A percentile compares a stretch with the other conserved stretches of the same genome.
phyloP scores from a whole-genome alignment of 1,140 invertebrate genomes.

The Diuraphis noxia region DNA sequence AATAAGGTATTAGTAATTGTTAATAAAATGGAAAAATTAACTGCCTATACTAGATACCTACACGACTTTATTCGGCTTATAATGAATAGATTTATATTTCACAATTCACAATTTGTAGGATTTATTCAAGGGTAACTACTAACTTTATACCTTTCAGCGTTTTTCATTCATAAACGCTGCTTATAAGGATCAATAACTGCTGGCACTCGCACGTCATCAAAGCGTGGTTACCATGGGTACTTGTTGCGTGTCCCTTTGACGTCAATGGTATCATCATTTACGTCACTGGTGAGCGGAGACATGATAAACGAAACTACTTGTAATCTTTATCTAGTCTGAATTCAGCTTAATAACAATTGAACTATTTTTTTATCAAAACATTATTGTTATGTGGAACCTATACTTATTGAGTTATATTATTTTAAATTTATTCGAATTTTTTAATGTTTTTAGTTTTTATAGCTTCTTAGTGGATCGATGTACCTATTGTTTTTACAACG shows the following conservation, averaged over 20 bases:
- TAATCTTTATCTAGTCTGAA: neutral
- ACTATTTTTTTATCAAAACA: neutral
- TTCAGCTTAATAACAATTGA: neutral
- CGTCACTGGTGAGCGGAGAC: neutral
- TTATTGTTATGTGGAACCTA: neutral
- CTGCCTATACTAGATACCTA: neutral
- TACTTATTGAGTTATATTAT: neutral
- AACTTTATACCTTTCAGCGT: neutral
- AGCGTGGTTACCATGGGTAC: conserved; percentile 47
- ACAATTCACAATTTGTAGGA: neutral
- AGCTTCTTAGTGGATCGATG: too few species aligned
- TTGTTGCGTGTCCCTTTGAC: conserved; percentile 51
- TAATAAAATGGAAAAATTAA: neutral
- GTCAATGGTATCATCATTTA: conserved; percentile 36
- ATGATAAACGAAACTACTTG: neutral
- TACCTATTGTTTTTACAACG: too few species aligned
- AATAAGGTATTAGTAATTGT: neutral
- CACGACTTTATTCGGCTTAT: neutral
- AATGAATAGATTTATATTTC: neutral
- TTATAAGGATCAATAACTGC: conserved; percentile 38
- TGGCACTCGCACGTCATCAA: conserved; percentile 2
- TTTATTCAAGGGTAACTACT: conserved; percentile 13
- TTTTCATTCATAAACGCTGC: conserved; percentile 25
- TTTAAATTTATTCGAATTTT: too few species aligned
- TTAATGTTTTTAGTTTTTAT: too few species aligned